Base-by-base conservation (phyloP, 2,888 invertebrate species). In the Dyspetes luteomarginatus region DNA sequence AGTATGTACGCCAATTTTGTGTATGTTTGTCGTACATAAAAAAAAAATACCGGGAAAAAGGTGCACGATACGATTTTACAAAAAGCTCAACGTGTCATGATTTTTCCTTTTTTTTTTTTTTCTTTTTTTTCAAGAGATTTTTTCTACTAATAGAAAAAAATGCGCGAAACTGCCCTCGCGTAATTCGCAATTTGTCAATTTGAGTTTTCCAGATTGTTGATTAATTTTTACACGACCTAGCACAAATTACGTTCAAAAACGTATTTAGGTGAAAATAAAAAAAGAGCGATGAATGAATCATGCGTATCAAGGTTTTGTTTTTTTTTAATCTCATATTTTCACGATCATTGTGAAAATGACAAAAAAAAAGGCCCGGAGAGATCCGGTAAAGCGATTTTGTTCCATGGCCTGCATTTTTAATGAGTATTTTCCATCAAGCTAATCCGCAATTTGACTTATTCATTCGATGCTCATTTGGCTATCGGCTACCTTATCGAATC, bases 181-280 rank as follows among this genome's bases (percentile, higher is more conserved):
- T 26, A 22, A 62, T 28, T 36, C 50, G n/a, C 60, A 7, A 52
- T 24, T 68, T 22, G 45, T 58, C 30, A 19, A 41, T 30, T 45
- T 24, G 36, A 22, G 68, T 78, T 79, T 74, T 68, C 74, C 78
- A 74, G 62, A 68, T 56, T 73, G 68, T 68, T 41, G 68, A 64
- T 58, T 68, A 17, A 62, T 48, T 73, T 15, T 52, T 58, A 75
- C 22, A 58, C 58, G 45, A 71, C 60, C 52, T 48, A 71, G 75
- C 75, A 75, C 80, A 60, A 76, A 60, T 52, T 7, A 17, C 30
- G 52, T 60, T 36, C 36, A 64, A 36, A 19, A 28, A 30, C 26
- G 15, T 30, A n/a, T 62, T 55, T 41, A n/a, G 15, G 60, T 56
- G 68, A 69, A 22, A 68, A n/a, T n/a, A n/a, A 41, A 24, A 62